These are phyloP conservation scores for Clunio marinus DNA, from an alignment of 2,888 invertebrate genomes.

Conservation along the genomic window DNA sequence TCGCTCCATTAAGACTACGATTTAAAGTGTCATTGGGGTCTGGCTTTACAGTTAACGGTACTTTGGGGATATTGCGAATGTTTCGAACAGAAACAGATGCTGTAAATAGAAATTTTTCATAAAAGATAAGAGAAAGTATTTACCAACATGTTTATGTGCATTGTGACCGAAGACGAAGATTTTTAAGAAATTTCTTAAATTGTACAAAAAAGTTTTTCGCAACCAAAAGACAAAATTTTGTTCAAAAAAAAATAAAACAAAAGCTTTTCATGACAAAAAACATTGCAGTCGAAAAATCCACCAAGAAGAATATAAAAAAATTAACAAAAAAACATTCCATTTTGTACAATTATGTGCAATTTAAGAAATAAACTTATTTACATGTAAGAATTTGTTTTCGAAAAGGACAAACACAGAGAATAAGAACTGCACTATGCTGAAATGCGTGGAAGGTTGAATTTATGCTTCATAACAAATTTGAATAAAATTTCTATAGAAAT, in stretches of 20 bases:
- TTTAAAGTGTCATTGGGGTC: slow-evolving; percentile 43
- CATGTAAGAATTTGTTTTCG: not conserved
- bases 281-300: not conserved
- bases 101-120: slow-evolving; percentile 49
- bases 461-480: no score
- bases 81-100: slow-evolving; percentile 65
- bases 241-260: not conserved
- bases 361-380: slow-evolving; percentile 31
- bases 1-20: slow-evolving; percentile 22
- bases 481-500: no score
- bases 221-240: no score
- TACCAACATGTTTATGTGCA: not conserved
- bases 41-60: slow-evolving; percentile 50
- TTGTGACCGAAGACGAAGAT: not conserved
- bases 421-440: not conserved
- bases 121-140: not conserved
- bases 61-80: slow-evolving; percentile 50
- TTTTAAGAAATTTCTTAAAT: slow-evolving; percentile 31
- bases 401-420: not conserved
- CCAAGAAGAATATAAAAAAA: not conserved
- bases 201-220: slow-evolving; percentile 19
- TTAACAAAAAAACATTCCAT: slow-evolving; percentile 7
- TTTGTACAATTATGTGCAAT: slow-evolving; percentile 38
- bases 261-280: not conserved
- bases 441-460: not conserved